These are phyloP conservation scores for Callorhinus ursinus DNA, from an alignment of 2,113 vertebrate species.

Conservation along the genomic window DNA sequence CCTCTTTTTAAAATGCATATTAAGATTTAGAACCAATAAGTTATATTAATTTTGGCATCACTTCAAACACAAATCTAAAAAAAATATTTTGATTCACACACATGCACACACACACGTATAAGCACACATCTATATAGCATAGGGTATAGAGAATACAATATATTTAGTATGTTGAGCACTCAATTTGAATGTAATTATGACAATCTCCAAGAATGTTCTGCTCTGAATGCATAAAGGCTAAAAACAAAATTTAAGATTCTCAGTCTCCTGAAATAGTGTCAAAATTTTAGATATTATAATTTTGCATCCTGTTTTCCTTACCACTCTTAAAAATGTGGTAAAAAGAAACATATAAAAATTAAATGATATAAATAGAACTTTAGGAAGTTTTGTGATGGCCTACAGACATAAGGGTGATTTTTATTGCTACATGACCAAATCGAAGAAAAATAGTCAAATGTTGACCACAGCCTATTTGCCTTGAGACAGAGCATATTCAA, in stretches of 20 bases:
- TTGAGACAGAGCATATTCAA: neutral
- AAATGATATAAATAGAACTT: neutral
- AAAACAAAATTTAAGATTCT: neutral
- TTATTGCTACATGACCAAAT: neutral
- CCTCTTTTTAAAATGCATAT: neutral
- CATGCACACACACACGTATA: neutral
- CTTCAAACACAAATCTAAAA: neutral
- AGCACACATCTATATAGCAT: neutral
- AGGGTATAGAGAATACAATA: neutral
- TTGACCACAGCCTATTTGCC: neutral
- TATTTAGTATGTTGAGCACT: neutral
- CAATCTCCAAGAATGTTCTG: neutral
- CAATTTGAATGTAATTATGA: constrained; percentile 6
- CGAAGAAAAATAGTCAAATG: neutral
- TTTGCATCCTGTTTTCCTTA: neutral
- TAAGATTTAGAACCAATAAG: neutral
- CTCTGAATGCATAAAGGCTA: neutral
- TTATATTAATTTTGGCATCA: neutral
- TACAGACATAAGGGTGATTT: neutral
- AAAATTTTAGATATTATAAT: neutral
- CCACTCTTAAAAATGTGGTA: neutral
- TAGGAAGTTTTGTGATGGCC: neutral
- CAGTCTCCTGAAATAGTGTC: neutral
- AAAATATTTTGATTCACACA: neutral
- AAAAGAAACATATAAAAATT: neutral